Conservation (phyloP, 2,113 vertebrate species). For the Notarius lentiginosus region DNA sequence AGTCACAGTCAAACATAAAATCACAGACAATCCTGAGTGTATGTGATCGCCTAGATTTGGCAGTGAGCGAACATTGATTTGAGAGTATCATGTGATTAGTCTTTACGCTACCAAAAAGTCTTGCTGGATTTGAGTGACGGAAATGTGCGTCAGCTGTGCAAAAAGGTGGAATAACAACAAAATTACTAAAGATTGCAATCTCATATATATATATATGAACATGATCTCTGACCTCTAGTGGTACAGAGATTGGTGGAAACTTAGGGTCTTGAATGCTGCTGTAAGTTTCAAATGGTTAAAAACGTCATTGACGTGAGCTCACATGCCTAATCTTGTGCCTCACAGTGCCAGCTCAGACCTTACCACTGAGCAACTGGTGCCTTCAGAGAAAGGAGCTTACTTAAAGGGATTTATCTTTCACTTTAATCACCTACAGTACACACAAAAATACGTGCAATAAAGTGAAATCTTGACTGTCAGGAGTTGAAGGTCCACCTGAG, state of each 20-base stretch:
- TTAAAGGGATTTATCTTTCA: neutral
- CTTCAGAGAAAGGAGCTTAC: neutral
- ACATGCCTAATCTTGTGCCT: neutral
- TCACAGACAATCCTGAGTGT: neutral
- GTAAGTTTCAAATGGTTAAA: neutral
- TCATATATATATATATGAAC: neutral
- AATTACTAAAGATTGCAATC: neutral
- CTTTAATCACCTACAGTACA: neutral
- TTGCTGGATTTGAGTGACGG: neutral
- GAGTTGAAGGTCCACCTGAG: no score
- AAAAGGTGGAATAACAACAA: neutral
- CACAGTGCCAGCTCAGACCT: neutral
- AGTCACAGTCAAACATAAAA: neutral
- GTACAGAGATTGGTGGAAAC: neutral
- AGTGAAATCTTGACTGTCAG: neutral
- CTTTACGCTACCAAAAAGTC: neutral
- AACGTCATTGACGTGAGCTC: neutral
- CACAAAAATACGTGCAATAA: neutral
- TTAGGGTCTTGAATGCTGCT: neutral
- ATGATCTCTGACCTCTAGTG: neutral
- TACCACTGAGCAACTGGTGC: neutral
- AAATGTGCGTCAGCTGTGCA: neutral
- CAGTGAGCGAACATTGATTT: neutral
- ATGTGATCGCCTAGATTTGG: neutral
- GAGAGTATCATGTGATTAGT: neutral